phyloP scores from a whole-genome alignment of 2,888 invertebrate genomes.

The Drosophila atripex region DNA sequence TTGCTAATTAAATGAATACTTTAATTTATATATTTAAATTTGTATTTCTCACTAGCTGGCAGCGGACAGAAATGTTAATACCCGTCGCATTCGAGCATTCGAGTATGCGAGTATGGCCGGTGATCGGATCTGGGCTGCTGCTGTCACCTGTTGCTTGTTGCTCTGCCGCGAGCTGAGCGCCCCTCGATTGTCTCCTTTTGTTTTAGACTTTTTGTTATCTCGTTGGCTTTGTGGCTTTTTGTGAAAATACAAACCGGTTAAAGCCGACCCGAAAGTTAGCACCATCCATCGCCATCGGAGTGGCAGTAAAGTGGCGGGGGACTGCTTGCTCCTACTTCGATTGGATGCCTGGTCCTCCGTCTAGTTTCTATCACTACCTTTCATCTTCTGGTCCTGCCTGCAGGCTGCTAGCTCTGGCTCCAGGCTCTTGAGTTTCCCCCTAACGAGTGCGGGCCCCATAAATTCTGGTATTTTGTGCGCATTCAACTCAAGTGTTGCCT shows the following conservation, averaged over 20 bases:
- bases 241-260: conserved; percentile 64
- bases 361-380: conserved; percentile 10
- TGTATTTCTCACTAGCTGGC: conserved; percentile 21
- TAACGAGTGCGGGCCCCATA: conserved; percentile 8
- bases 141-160: conserved; percentile 43
- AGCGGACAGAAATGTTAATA: conserved; percentile 16
- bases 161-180: conserved; percentile 39
- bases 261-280: conserved; percentile 64
- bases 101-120: conserved; percentile 2
- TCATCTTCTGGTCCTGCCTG: not conserved
- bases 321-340: not conserved
- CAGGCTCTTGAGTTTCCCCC: not conserved
- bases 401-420: not conserved
- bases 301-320: conserved; percentile 18
- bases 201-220: conserved; percentile 51
- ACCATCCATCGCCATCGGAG: conserved; percentile 22
- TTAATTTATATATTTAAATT: conserved; percentile 45
- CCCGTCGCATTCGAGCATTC: not conserved
- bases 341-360: not conserved
- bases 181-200: conserved; percentile 32
- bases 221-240: conserved; percentile 23
- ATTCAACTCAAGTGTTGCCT: conserved; percentile 44
- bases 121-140: conserved; percentile 28
- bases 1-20: conserved; percentile 59
- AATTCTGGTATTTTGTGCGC: conserved; percentile 27